Percentiles rank a stretch among this genome's conserved stretches.
Conservation (phyloP, 1,140 invertebrate genomes). For the Bombus sylvicola region DNA sequence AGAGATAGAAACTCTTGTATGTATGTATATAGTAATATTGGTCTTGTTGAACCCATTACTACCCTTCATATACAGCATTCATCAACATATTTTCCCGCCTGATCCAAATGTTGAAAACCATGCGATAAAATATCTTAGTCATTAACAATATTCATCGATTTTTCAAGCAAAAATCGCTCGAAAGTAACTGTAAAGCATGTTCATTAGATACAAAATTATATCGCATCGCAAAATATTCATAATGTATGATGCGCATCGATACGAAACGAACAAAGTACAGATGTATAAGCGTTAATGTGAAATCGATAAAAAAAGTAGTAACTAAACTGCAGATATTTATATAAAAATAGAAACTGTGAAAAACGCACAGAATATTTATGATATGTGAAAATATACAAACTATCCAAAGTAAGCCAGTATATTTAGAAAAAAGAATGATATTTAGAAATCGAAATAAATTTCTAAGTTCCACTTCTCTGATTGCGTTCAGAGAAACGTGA, state of each 20-base stretch:
- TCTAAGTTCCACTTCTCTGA: background rate
- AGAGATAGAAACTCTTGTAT: background rate
- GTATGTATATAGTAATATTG: background rate
- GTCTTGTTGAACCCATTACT: background rate
- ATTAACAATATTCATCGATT: too few species aligned
- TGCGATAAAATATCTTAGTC: background rate
- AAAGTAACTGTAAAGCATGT: background rate
- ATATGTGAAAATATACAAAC: background rate
- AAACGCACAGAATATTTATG: background rate
- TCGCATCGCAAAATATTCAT: background rate
- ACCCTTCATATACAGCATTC: background rate
- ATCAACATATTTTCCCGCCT: background rate
- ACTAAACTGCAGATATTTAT: background rate
- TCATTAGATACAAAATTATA: background rate
- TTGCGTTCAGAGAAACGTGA: background rate
- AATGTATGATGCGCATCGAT: background rate
- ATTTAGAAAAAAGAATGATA: background rate
- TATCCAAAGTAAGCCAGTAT: background rate
- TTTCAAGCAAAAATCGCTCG: background rate
- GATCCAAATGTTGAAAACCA: background rate
- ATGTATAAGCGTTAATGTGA: background rate
- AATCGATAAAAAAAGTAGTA: conserved; percentile 40
- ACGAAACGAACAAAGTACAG: background rate
- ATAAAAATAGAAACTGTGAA: background rate
- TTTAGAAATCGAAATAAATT: background rate